These are phyloP conservation scores for Nephila pilipes DNA, from an alignment of 1,140 invertebrate genomes.

Conservation along the genomic window DNA sequence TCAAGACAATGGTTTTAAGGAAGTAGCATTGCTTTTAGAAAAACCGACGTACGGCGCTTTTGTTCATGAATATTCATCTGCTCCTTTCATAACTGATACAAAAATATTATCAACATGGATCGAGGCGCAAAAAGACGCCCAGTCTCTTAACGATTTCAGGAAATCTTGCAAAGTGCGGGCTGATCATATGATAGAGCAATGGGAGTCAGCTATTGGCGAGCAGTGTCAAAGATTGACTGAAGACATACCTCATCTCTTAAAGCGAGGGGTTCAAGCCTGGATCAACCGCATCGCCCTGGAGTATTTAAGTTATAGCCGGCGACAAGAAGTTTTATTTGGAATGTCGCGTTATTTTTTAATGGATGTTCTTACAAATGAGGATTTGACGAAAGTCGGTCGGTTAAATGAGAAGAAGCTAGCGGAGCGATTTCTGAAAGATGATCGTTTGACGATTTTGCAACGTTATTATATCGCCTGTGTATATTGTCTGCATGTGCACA, in stretches of 20 bases:
- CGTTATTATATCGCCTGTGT: no score
- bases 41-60: no score
- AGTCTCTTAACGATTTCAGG: no score
- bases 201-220: neutral
- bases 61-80: neutral
- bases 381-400: neutral
- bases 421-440: neutral
- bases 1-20: neutral
- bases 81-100: neutral
- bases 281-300: neutral
- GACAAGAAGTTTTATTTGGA: neutral
- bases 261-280: neutral
- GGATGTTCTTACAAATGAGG: neutral
- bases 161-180: no score
- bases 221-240: neutral
- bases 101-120: neutral
- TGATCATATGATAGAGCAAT: no score
- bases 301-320: no score
- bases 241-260: neutral
- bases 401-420: neutral
- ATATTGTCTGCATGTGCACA: no score
- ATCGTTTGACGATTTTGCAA: neutral
- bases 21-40: neutral
- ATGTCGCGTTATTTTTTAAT: neutral
- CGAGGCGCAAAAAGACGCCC: neutral